These are phyloP conservation scores for Eclectus roratus DNA, from an alignment of 2,113 vertebrate genomes.

Conservation along the genomic window DNA sequence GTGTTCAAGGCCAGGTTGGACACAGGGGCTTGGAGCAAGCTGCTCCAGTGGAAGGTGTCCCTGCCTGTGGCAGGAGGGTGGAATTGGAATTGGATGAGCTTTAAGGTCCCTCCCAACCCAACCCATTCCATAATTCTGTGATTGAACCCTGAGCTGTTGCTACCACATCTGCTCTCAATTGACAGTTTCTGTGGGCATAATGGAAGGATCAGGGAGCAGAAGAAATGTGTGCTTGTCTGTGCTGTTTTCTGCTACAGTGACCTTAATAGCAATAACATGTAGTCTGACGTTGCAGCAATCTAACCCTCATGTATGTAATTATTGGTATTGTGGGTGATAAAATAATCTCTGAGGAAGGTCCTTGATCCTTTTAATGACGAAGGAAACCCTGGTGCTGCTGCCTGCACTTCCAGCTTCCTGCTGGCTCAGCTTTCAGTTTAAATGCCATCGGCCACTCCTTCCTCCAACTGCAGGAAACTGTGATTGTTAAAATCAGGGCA, in stretches of 20 bases:
- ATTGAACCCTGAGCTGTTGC: neutral
- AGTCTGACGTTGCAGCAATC: fast-evolving
- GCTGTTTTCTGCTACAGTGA: neutral
- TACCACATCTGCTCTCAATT: neutral
- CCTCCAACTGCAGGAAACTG: slow-evolving; percentile 56
- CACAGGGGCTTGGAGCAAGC: neutral
- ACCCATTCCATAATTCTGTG: neutral
- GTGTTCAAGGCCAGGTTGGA: neutral
- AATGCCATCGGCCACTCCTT: slow-evolving; percentile 66
- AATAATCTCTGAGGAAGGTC: neutral
- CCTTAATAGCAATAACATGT: fast-evolving
- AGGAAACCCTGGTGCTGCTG: neutral
- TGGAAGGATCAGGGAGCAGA: neutral
- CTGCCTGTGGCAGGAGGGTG: neutral
- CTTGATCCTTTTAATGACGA: neutral
- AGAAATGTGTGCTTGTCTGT: neutral
- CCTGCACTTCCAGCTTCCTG: slow-evolving; percentile 23
- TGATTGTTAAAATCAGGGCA: slow-evolving; percentile 74
- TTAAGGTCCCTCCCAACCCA: neutral
- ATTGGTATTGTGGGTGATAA: neutral
- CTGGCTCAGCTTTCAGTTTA: slow-evolving; percentile 5
- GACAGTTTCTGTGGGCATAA: neutral
- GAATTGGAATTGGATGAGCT: neutral
- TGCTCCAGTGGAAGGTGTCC: neutral
- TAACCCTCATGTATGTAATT: neutral